These are phyloP conservation scores for Lucinisca nassula DNA, from an alignment of 2,888 invertebrate genomes.

Conservation along the genomic window DNA sequence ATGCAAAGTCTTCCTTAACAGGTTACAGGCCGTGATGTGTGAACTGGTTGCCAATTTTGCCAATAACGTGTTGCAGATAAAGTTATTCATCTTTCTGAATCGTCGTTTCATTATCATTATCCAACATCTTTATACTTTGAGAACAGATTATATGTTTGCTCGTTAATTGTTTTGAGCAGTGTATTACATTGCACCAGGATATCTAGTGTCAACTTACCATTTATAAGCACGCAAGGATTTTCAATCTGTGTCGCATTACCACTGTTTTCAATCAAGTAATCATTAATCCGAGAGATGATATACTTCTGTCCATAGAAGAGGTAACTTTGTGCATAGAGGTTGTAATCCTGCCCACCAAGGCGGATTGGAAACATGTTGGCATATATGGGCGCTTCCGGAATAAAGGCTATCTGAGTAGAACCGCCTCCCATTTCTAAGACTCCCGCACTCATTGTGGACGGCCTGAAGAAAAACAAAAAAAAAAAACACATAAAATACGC, in stretches of 20 bases:
- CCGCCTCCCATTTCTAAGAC: constrained; percentile 90
- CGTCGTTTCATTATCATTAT: too few species aligned
- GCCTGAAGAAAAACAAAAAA: constrained; percentile 54
- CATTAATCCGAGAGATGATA: constrained; percentile 75
- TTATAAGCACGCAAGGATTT: constrained; percentile 83
- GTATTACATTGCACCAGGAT: too few species aligned
- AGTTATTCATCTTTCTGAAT: too few species aligned
- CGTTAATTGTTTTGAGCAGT: too few species aligned
- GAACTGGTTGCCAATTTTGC: too few species aligned
- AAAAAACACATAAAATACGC: too few species aligned
- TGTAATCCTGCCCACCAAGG: constrained; percentile 79
- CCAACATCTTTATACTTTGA: too few species aligned
- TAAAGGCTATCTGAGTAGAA: constrained; percentile 89
- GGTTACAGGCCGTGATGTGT: too few species aligned
- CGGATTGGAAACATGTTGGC: constrained; percentile 85
- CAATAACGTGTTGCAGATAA: too few species aligned
- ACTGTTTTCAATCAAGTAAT: constrained; percentile 36
- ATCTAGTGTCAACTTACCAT: constrained; percentile 71
- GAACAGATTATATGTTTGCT: too few species aligned
- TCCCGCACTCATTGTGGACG: constrained; percentile 85
- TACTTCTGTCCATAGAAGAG: constrained; percentile 84
- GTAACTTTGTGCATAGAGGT: constrained; percentile 86
- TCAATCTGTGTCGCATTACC: constrained; percentile 11
- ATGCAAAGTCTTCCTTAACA: too few species aligned
- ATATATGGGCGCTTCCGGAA: constrained; percentile 82